These are phyloP conservation scores for Trichogramma evanescens DNA, from an alignment of 2,888 invertebrate species.

Conservation along the genomic window DNA sequence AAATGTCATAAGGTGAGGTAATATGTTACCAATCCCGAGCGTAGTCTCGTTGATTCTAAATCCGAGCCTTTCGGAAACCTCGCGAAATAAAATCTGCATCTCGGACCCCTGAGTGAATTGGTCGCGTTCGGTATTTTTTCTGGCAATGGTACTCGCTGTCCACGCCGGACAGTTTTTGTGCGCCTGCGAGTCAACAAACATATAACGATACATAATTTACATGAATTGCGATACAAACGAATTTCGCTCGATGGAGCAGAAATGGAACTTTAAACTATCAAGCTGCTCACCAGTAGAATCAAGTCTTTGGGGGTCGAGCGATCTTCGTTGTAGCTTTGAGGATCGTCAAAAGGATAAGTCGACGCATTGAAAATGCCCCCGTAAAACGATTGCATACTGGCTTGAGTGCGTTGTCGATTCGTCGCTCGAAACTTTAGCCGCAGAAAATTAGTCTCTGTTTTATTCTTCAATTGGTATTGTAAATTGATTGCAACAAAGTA, in stretches of 20 bases:
- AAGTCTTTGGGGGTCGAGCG: constrained; percentile 41
- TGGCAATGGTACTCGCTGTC: constrained; percentile 42
- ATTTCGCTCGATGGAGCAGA: neutral
- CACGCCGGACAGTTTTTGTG: constrained; percentile 58
- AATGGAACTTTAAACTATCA: neutral
- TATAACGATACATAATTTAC: neutral
- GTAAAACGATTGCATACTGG: constrained; percentile 58
- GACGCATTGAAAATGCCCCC: constrained; percentile 57
- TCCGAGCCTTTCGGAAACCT: constrained; percentile 59
- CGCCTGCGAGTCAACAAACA: constrained; percentile 46
- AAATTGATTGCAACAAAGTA: neutral
- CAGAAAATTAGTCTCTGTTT: constrained; percentile 9
- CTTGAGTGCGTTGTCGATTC: constrained; percentile 53
- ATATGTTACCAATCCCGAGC: neutral
- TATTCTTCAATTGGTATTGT: neutral
- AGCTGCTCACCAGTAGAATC: constrained; percentile 38
- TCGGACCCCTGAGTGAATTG: constrained; percentile 45
- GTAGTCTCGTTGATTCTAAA: constrained; percentile 37
- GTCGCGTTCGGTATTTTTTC: constrained; percentile 38
- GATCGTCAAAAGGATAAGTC: too few relatives aligned
- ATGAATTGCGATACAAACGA: too few relatives aligned
- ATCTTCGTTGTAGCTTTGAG: constrained; percentile 10
- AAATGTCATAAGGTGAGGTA: neutral
- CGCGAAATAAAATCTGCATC: constrained; percentile 45
- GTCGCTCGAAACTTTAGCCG: constrained; percentile 42